These are phyloP conservation scores for Torymus aiolomorphi DNA, from an alignment of 2,888 invertebrate species.

Conservation along the genomic window DNA sequence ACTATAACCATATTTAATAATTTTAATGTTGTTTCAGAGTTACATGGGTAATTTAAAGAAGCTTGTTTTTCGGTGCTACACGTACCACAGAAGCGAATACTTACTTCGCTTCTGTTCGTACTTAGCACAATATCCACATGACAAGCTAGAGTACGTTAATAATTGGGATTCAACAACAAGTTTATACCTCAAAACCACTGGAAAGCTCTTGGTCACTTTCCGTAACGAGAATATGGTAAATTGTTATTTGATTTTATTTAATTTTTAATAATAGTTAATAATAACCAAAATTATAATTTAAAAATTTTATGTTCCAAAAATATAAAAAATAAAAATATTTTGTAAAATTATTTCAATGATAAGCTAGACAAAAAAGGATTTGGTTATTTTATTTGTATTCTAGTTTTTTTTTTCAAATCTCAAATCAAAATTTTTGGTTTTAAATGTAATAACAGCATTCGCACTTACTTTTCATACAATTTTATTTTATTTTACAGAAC, in stretches of 20 bases:
- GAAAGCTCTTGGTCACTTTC: conserved; percentile 84
- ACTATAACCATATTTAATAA: conserved; percentile 6
- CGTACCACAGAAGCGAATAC: conserved; percentile 84
- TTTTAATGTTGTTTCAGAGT: conserved; percentile 69
- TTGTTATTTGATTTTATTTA: conserved; percentile 7
- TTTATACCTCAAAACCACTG: conserved; percentile 81
- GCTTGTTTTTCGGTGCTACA: conserved; percentile 83
- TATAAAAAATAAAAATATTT: no score
- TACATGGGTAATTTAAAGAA: conserved; percentile 82
- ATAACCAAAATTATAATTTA: background rate
- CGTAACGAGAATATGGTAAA: conserved; percentile 85
- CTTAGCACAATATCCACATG: conserved; percentile 81
- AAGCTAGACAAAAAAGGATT: no score
- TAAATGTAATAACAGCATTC: no score
- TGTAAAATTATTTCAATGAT: conserved; percentile 12
- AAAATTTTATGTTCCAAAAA: background rate
- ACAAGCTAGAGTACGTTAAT: conserved; percentile 82
- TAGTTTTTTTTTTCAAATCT: no score
- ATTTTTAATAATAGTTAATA: background rate
- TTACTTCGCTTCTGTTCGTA: conserved; percentile 84
- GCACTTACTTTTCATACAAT: no score
- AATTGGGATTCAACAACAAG: conserved; percentile 86
- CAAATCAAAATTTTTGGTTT: no score
- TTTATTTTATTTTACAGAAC: conserved; percentile 63
- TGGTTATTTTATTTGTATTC: no score